These are phyloP conservation scores for Heliconius hewitsoni DNA, from an alignment of 1,140 invertebrate species.

Conservation along the genomic window DNA sequence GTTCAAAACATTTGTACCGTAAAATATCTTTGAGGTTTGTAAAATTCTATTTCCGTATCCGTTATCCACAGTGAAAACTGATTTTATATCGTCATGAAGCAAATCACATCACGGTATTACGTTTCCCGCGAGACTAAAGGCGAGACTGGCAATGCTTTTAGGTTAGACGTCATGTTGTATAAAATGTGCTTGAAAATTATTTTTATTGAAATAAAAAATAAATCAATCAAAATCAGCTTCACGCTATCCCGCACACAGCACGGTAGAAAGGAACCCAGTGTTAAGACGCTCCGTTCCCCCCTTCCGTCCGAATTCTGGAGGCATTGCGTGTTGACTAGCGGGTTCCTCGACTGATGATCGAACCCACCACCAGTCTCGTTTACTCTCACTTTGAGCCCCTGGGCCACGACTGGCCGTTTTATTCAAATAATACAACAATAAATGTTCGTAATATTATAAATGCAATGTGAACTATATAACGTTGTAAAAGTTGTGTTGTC, in stretches of 20 bases:
- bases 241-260: no score
- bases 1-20: not conserved
- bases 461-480: not conserved
- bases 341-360: no score
- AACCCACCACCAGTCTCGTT: no score
- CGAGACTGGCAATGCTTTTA: slow-evolving; percentile 22
- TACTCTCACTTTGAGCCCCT: no score
- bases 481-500: not conserved
- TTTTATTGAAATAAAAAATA: not conserved
- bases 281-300: no score
- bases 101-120: slow-evolving; percentile 20
- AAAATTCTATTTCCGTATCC: slow-evolving; percentile 21
- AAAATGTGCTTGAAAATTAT: slow-evolving; percentile 4
- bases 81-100: slow-evolving; percentile 22
- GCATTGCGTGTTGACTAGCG: no score
- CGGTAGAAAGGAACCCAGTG: no score
- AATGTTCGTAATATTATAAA: slow-evolving; percentile 7
- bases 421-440: slow-evolving; percentile 1
- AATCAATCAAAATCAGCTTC: no score
- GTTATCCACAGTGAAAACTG: slow-evolving; percentile 20
- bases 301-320: no score
- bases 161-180: slow-evolving; percentile 16
- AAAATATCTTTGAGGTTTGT: slow-evolving; percentile 13
- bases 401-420: not conserved
- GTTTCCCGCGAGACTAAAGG: slow-evolving; percentile 25